Evolutionary conservation across 2,888 invertebrate species (phyloP), one percentile per base, ranked within the genome.

Genomic region (Conchocele bisecta): DNA sequence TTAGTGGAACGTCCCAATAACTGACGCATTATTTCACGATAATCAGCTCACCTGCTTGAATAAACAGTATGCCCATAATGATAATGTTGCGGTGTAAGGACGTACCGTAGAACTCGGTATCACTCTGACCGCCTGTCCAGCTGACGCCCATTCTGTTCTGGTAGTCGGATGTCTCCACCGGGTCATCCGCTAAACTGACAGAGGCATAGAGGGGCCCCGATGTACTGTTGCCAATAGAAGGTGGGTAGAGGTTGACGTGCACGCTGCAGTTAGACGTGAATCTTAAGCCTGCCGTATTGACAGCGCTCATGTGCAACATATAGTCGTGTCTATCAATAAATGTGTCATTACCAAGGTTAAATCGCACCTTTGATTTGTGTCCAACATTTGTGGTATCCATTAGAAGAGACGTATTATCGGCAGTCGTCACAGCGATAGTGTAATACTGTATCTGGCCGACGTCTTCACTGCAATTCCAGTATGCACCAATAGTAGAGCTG

Each of bases 391-490:
- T 65, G 4, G 39, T 53, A n/a, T 64, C 39, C 61, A 73, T 75
- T 6, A 77, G 35, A 15, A 68, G 44, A 15, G 35, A 33, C 1
- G 22, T 61, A 35, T 66, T 65, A 6, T 44, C 39, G 1, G 37
- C 17, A n/a, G 68, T 65, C 4, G 82, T 72, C 24, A 85, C 56
- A 17, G 54, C 58, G 7, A 85, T 67, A 22, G 26, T 28, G 20
- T 77, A 79, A 1, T 41, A 31, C 3, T 44, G 46, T 20, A 84
- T 75, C 24, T 73, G 72, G 31, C 82, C 78, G 11, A 80, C 56
- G 28, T 82, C 81, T 48, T 84, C 84, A 0, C 60, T 56, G 39
- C 75, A 78, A 22, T 79, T 75, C 84, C 84, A 84, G 28, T 72
- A 79, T 3, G 77, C 81, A 13, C 79, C 82, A 5, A 84, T 71